Conservation (phyloP, 2,797 vertebrate species). For the Ispidina picta region DNA sequence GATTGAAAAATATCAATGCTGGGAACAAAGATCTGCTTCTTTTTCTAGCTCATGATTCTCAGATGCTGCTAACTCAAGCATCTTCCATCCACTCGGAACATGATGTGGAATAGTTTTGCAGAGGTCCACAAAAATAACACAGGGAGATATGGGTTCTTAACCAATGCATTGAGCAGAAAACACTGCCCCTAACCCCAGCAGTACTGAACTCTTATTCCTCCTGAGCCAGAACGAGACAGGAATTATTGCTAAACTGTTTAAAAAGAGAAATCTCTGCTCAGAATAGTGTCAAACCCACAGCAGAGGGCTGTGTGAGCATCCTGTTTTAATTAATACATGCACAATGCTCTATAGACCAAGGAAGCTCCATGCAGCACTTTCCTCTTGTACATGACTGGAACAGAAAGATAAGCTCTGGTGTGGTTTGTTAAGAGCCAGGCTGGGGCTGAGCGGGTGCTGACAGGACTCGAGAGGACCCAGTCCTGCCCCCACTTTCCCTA, state of each 20-base stretch:
- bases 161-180: not conserved
- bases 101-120: not conserved
- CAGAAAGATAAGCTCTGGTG: conserved; percentile 34
- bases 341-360: not conserved
- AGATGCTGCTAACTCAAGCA: conserved; percentile 13
- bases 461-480: not conserved
- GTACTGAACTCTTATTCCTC: not conserved
- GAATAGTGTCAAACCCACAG: not conserved
- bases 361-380: not conserved
- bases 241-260: not conserved
- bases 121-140: not conserved
- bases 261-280: not conserved
- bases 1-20: not conserved
- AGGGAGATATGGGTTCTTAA: not conserved
- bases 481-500: not conserved
- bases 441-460: conserved; percentile 14
- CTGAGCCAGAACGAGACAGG: not conserved
- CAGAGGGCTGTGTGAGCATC: not conserved
- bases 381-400: not conserved
- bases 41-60: conserved; percentile 50
- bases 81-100: not conserved
- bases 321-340: not conserved
- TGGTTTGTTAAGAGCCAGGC: conserved; percentile 22
- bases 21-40: conserved; percentile 53
- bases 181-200: not conserved